Conservation (phyloP, 1,140 invertebrate genomes). For the Drosophila albomicans region DNA sequence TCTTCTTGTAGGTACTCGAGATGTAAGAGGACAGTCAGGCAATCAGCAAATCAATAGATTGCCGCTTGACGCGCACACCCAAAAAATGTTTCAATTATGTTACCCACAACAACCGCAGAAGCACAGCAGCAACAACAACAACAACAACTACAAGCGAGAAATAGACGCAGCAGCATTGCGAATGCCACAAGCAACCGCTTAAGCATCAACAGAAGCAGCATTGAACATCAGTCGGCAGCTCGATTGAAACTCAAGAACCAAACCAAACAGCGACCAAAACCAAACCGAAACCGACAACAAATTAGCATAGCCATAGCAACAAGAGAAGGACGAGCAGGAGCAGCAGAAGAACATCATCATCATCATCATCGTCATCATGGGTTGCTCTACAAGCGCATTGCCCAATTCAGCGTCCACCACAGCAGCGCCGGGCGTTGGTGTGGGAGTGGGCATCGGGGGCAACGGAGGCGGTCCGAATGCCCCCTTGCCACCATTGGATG, state of each 20-base stretch:
- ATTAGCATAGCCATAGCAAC: conserved; percentile 63
- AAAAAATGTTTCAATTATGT: conserved; percentile 81
- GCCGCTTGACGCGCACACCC: conserved; percentile 52
- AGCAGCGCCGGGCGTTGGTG: conserved; percentile 19
- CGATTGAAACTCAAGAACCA: conserved; percentile 44
- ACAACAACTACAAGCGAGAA: conserved; percentile 27
- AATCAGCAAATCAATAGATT: conserved; percentile 69
- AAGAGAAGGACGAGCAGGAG: conserved; percentile 30
- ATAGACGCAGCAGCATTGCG: conserved; percentile 20
- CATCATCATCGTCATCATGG: conserved; percentile 60
- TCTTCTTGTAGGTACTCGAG: conserved; percentile 41
- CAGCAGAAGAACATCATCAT: conserved; percentile 27
- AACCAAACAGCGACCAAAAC: conserved; percentile 57
- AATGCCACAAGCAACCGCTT: conserved; percentile 32
- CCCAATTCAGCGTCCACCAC: conserved; percentile 50
- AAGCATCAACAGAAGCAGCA: conserved; percentile 31
- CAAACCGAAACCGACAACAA: conserved; percentile 53
- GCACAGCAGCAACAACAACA: conserved; percentile 47
- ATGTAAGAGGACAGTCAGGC: conserved; percentile 55
- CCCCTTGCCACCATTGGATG: conserved; percentile 62
- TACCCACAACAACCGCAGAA: conserved; percentile 62
- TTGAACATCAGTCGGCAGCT: conserved; percentile 11
- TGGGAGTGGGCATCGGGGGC: not conserved
- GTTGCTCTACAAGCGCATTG: conserved; percentile 79
- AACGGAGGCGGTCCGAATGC: conserved; percentile 20